phyloP scores from a whole-genome alignment of 2,113 vertebrate genomes.

The Spheniscus mendiculus region DNA sequence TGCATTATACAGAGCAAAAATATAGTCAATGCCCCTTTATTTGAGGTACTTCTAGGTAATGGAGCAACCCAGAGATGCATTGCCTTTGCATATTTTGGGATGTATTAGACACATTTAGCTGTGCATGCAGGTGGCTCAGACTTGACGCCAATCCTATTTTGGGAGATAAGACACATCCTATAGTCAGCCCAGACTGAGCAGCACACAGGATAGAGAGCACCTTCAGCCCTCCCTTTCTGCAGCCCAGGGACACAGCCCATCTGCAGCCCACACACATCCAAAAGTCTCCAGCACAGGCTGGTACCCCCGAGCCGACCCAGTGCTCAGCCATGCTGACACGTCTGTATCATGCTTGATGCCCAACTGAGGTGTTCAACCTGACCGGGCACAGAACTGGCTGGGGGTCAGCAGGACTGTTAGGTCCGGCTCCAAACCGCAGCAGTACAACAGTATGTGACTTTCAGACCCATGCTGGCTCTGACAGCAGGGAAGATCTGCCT shows the following conservation, averaged over 20 bases:
- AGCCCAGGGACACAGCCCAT: not conserved
- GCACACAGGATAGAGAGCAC: rapidly evolving
- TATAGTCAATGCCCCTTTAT: not conserved
- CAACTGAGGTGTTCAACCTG: not conserved
- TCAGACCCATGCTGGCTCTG: not conserved
- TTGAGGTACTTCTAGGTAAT: not conserved
- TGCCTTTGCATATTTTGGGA: not conserved
- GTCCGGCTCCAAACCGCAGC: not conserved
- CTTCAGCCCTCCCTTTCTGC: not conserved
- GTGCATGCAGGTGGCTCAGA: not conserved
- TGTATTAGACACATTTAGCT: not conserved
- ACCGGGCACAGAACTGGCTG: not conserved
- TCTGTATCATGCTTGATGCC: not conserved
- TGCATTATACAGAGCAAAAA: not conserved
- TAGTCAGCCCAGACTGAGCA: not conserved
- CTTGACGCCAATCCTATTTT: not conserved
- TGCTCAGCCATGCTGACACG: not conserved
- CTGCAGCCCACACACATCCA: not conserved
- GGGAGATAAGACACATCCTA: not conserved
- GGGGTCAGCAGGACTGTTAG: not conserved
- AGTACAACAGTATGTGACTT: not conserved
- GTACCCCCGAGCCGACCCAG: rapidly evolving
- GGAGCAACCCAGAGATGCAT: not conserved
- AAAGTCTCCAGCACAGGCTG: not conserved
- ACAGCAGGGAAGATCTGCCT: not conserved